phyloP scores from a whole-genome alignment of 2,797 vertebrate genomes.

The Sus cebifrons region DNA sequence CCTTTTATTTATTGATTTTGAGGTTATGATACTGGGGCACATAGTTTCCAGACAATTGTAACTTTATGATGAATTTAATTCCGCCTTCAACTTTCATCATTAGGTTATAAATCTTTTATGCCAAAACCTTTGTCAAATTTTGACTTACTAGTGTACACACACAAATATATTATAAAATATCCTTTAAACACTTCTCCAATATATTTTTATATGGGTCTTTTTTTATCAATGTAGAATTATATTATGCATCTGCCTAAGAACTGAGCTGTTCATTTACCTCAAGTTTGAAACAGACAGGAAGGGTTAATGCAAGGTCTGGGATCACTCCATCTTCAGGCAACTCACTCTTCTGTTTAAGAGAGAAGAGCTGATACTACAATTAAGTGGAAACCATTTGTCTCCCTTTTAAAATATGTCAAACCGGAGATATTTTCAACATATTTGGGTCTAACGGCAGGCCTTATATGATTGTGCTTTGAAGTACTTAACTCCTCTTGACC shows the following conservation, averaged over 20 bases:
- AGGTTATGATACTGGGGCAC: not conserved
- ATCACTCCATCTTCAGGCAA: not conserved
- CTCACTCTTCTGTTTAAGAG: not conserved
- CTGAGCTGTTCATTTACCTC: too few relatives aligned
- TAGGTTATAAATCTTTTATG: not conserved
- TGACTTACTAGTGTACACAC: not conserved
- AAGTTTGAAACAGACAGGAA: not conserved
- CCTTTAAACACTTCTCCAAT: not conserved
- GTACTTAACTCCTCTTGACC: not conserved
- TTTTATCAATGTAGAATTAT: not conserved
- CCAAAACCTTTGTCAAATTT: not conserved
- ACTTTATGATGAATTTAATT: not conserved
- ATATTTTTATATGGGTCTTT: not conserved
- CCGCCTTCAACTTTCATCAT: not conserved
- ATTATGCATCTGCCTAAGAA: constrained; percentile 10
- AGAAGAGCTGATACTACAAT: not conserved
- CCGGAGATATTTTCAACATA: not conserved
- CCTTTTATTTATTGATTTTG: constrained; percentile 25
- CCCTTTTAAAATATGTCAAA: not conserved
- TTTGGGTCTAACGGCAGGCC: not conserved
- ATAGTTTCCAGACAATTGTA: not conserved
- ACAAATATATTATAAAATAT: not conserved
- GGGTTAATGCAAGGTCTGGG: not conserved
- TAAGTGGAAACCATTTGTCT: not conserved
- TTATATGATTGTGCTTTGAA: not conserved